A percentile compares a stretch with the other conserved stretches of the same genome.
phyloP scores from a whole-genome alignment of 2,888 invertebrate species.

The Chesias legatella region DNA sequence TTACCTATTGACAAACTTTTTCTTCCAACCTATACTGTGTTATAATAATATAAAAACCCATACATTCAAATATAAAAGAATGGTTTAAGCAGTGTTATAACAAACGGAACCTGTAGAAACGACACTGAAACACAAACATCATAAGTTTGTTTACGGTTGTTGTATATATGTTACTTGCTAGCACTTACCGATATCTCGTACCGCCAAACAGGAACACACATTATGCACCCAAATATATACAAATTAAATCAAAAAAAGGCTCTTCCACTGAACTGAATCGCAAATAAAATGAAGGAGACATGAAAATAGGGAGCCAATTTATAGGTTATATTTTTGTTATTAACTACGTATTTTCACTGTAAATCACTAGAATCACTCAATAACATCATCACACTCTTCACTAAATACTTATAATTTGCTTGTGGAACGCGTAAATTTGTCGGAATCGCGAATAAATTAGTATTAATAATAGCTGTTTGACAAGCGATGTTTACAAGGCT shows the following conservation, averaged over 20 bases:
- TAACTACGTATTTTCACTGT: constrained; percentile 7
- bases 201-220: constrained; percentile 4
- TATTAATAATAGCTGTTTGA: constrained; percentile 11
- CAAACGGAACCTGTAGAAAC: constrained; percentile 1
- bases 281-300: constrained; percentile 17
- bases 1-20: too few species aligned
- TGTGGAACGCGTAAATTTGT: not conserved
- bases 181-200: constrained; percentile 23
- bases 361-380: not conserved
- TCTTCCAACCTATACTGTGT: too few species aligned
- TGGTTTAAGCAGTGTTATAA: too few species aligned
- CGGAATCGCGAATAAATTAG: constrained; percentile 3
- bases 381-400: not conserved
- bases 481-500: constrained; percentile 13
- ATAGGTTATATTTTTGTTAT: constrained; percentile 29
- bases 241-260: constrained; percentile 4
- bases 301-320: constrained; percentile 13
- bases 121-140: not conserved
- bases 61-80: too few species aligned
- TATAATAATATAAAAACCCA: too few species aligned
- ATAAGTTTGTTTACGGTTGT: constrained; percentile 14
- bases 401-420: not conserved
- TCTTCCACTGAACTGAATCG: constrained; percentile 5
- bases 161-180: constrained; percentile 16
- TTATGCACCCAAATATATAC: not conserved